Percentiles rank a stretch among this genome's conserved stretches.
Conservation (phyloP, 1,140 invertebrate genomes). For the Neomicropteryx cornuta region DNA sequence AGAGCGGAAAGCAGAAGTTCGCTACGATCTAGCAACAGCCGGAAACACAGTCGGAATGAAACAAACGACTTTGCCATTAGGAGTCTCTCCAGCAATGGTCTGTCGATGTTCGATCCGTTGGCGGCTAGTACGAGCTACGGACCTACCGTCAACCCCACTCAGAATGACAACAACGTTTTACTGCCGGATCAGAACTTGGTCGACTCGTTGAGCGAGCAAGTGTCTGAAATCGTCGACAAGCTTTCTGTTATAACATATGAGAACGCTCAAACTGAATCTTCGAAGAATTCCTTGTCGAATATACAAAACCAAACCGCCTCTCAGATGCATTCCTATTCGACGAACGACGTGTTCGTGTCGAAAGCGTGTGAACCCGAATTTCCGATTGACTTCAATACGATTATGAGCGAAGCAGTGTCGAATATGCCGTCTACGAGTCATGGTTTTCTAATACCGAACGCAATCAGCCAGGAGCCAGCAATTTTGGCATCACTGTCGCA, state of each 20-base stretch:
- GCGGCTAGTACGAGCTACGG: constrained; percentile 22
- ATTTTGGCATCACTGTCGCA: constrained; percentile 33
- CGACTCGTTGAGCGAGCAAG: constrained; percentile 35
- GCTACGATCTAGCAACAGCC: constrained; percentile 12
- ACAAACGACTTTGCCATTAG: constrained; percentile 26
- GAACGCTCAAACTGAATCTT: constrained; percentile 6
- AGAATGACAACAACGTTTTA: constrained; percentile 21
- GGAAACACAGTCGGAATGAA: constrained; percentile 31
- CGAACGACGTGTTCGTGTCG: constrained; percentile 31
- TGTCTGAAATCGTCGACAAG: constrained; percentile 35
- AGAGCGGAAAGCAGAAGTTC: constrained; percentile 13
- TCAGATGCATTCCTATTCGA: constrained; percentile 31
- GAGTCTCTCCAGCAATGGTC: constrained; percentile 34
- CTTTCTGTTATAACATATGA: constrained; percentile 29
- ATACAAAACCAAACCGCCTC: too few species aligned
- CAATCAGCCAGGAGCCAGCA: constrained; percentile 36
- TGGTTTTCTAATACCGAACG: constrained; percentile 44
- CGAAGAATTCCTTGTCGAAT: constrained; percentile 12
- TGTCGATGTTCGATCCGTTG: constrained; percentile 39
- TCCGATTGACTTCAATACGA: constrained; percentile 20
- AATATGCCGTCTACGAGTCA: constrained; percentile 40
- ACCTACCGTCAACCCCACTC: constrained; percentile 6
- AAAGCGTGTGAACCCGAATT: constrained; percentile 22
- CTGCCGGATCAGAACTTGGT: constrained; percentile 33
- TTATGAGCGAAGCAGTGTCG: constrained; percentile 24